These are phyloP conservation scores for Ricordea florida DNA, from an alignment of 92 coral and sea anemone genomes.

Conservation along the genomic window DNA sequence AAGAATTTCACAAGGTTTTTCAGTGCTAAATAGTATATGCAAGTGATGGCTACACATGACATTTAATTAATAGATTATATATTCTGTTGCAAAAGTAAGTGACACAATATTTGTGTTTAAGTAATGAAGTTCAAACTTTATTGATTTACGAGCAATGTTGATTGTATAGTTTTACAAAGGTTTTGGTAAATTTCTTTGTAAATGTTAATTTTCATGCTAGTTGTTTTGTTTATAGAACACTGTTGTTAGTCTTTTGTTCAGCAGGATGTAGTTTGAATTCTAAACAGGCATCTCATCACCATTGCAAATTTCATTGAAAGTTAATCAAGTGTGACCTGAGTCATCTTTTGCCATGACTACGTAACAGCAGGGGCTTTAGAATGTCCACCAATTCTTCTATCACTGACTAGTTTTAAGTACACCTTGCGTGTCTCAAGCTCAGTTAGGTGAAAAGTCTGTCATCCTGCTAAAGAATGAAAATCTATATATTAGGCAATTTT, in stretches of 20 bases:
- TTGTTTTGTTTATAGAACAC: neutral
- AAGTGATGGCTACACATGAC: too few species aligned
- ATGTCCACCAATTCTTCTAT: neutral
- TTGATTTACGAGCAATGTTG: too few species aligned
- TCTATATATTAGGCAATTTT: neutral
- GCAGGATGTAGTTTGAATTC: neutral
- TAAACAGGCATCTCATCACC: neutral
- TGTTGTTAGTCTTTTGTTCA: neutral
- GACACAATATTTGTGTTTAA: too few species aligned
- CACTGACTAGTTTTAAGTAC: neutral
- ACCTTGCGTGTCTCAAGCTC: too few species aligned
- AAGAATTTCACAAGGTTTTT: too few species aligned
- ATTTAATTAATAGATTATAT: too few species aligned
- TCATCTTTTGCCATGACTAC: slow-evolving; percentile 7
- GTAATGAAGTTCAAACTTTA: too few species aligned
- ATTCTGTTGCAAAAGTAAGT: too few species aligned
- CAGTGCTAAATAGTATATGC: too few species aligned
- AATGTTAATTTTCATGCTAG: neutral
- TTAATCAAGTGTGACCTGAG: slow-evolving; percentile 20
- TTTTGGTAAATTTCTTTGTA: too few species aligned
- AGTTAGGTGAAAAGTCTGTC: neutral
- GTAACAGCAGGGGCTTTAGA: neutral
- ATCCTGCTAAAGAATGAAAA: neutral
- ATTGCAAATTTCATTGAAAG: slow-evolving; percentile 6
- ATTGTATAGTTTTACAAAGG: too few species aligned